Evolutionary conservation across 2,888 invertebrate species (phyloP), one percentile per base, ranked within the genome.

Genomic region (Eupithecia abbreviata): DNA sequence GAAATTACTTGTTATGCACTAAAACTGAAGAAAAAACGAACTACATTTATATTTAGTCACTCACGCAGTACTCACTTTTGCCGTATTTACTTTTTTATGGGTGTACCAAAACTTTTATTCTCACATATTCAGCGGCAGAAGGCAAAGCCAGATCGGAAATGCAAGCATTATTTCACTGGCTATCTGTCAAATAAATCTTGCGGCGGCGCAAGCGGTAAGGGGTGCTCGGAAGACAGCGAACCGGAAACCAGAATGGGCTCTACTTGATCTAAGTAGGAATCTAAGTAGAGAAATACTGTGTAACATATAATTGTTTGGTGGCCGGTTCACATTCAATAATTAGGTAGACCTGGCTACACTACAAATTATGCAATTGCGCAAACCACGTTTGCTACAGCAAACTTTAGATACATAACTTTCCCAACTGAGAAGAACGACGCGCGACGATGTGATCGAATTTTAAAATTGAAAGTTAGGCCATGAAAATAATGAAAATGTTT

Each of bases 151-250:
- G 81, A 82, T 85, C 86, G 89, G 89, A 90, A 89, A 87, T 82
- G 78, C 83, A 79, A 83, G 81, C 87, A 85, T 87, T 87, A 89
- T 84, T 88, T 88, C 84, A 86, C 84, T 75, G 76, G 83, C 83
- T 88, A 87, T 87, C 86, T 84, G 51, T 77, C 79, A 76, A 85
- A 86, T 85, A 85, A 85, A 86, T 86, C 87, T 84, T 76, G 72
- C 66, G 58, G 72, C 30, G 45, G 69, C 41, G 42, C 72, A 18
- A 4, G 72, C 15, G 47, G 66, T 72, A 30, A 66, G 65, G 72
- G 72, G 49, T 49, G n/a, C 49, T 47, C 43, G 18, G 62, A n/a
- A 47, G 65, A 72, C 47, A 65, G 45, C 72, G 72, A 72, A 12
- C 66, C 10, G 42, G 15, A 66, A 42, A 42, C 66, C 42, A 58